phyloP scores from a whole-genome alignment of 2,888 invertebrate species.

The Thera obeliscata region DNA sequence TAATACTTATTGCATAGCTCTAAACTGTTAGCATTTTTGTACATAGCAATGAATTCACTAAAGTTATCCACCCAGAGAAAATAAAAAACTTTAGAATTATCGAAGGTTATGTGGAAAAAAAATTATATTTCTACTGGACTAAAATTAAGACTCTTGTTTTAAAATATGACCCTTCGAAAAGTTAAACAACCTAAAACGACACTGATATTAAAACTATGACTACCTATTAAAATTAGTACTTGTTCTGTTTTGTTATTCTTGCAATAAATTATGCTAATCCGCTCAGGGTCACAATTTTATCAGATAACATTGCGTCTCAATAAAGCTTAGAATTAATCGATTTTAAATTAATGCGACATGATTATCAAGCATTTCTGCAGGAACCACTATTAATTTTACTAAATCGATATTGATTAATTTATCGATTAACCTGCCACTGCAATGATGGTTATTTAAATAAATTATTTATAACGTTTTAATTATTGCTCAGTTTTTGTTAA shows the following conservation, averaged over 20 bases:
- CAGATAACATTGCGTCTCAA: conserved; percentile 28
- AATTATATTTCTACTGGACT: too few species aligned
- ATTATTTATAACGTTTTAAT: neutral
- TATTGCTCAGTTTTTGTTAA: neutral
- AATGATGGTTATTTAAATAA: too few species aligned
- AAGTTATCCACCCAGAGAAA: too few species aligned
- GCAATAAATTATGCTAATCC: conserved; percentile 9
- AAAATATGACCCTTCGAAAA: neutral
- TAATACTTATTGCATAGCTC: too few species aligned
- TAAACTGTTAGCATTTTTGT: too few species aligned
- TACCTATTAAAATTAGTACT: too few species aligned
- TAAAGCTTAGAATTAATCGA: conserved; percentile 26
- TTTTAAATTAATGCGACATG: conserved; percentile 27
- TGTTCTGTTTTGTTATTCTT: neutral
- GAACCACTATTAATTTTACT: conserved; percentile 27
- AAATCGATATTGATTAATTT: conserved; percentile 42
- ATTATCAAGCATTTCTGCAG: conserved; percentile 31
- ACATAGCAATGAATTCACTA: too few species aligned
- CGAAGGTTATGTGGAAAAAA: too few species aligned
- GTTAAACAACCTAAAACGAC: neutral
- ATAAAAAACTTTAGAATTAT: too few species aligned
- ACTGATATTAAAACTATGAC: too few species aligned
- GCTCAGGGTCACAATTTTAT: conserved; percentile 25
- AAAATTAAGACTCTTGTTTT: too few species aligned
- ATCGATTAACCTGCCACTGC: conserved; percentile 43